phyloP scores from a whole-genome alignment of 2,113 vertebrate genomes.

The Lates calcarifer region DNA sequence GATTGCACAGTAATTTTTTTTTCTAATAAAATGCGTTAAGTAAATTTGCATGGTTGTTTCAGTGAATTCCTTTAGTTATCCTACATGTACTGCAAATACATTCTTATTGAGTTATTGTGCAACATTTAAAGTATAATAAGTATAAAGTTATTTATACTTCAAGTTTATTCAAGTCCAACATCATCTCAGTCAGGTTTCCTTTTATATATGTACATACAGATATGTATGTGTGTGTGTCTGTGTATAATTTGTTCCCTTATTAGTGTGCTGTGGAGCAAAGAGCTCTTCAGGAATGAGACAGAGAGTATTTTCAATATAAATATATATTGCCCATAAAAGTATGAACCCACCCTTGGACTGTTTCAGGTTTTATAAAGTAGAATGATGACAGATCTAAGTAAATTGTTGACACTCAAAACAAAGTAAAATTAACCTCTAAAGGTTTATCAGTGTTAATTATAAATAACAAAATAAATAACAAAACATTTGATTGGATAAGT shows the following conservation, averaged over 20 bases:
- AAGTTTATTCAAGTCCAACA: constrained; percentile 27
- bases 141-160: neutral
- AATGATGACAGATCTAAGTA: neutral
- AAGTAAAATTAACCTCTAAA: neutral
- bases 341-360: neutral
- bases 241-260: neutral
- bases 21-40: constrained; percentile 73
- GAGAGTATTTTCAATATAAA: neutral
- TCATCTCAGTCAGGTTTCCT: neutral
- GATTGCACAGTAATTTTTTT: constrained; percentile 65
- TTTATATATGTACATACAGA: neutral
- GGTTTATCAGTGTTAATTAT: too few relatives aligned
- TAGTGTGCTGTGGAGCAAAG: neutral
- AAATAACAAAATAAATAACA: too few relatives aligned
- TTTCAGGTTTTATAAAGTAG: neutral
- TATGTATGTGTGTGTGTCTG: too few relatives aligned
- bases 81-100: neutral
- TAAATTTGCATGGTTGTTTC: neutral
- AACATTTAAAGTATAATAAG: neutral
- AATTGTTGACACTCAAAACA: neutral
- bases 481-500: neutral
- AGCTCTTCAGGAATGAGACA: constrained; percentile 10
- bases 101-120: neutral
- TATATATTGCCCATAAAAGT: constrained; percentile 3
- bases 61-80: neutral